phyloP scores from a whole-genome alignment of 2,113 vertebrate species.

The Cyanoliseus patagonus region DNA sequence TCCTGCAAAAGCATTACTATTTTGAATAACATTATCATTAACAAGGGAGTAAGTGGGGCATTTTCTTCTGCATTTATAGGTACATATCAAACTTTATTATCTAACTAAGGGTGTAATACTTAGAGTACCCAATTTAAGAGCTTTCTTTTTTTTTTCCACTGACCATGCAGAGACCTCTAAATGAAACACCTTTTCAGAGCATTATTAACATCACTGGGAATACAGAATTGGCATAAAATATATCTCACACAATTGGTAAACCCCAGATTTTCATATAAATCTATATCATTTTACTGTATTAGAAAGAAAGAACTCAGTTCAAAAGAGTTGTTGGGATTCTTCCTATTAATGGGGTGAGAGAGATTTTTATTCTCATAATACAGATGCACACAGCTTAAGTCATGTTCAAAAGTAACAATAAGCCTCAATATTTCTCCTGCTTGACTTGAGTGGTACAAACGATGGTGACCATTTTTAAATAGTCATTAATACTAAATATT shows the following conservation, averaged over 20 bases:
- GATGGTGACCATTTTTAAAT: neutral
- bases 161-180: neutral
- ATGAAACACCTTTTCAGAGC: neutral
- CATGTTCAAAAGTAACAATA: neutral
- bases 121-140: neutral
- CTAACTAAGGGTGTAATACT: neutral
- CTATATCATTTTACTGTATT: neutral
- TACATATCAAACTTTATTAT: neutral
- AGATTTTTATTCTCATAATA: neutral
- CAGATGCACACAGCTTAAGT: neutral
- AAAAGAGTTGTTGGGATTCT: neutral
- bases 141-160: neutral
- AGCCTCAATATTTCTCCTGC: neutral
- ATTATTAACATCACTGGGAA: neutral
- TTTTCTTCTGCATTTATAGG: neutral
- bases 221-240: neutral
- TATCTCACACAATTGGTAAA: neutral
- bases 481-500: neutral
- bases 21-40: neutral
- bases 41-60: neutral
- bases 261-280: neutral
- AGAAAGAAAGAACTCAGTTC: neutral
- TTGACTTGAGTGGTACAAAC: neutral
- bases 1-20: neutral
- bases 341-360: neutral